These are phyloP conservation scores for Petrocephalus sullivani DNA, from an alignment of 2,797 vertebrate genomes.

Conservation along the genomic window DNA sequence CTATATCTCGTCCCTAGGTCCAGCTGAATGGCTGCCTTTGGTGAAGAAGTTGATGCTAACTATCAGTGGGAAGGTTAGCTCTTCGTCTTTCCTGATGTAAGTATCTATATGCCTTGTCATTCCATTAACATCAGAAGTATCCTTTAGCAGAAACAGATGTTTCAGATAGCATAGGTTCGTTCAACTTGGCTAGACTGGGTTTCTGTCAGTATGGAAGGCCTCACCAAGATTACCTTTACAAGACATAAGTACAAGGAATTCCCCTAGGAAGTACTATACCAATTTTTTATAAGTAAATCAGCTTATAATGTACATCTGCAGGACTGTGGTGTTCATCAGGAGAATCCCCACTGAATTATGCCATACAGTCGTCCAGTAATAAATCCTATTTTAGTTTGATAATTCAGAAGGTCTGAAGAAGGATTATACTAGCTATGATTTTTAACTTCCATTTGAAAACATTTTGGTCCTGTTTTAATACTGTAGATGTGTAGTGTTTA, in stretches of 20 bases:
- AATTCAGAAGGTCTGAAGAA: neutral
- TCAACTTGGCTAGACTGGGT: neutral
- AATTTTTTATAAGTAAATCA: neutral
- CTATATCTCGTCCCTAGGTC: constrained; percentile 16
- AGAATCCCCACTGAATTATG: neutral
- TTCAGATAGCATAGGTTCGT: neutral
- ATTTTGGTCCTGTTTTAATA: neutral
- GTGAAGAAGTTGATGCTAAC: constrained; percentile 15
- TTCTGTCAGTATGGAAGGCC: neutral
- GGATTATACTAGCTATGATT: neutral
- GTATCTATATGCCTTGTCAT: constrained; percentile 11
- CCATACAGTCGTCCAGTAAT: neutral
- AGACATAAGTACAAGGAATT: neutral
- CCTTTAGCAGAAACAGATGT: neutral
- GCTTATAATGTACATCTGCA: neutral
- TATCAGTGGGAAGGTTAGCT: constrained; percentile 13
- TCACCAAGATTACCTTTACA: neutral
- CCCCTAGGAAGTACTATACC: neutral
- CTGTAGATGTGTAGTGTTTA: neutral
- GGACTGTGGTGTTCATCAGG: neutral
- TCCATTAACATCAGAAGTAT: constrained; percentile 1
- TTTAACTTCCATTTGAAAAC: neutral
- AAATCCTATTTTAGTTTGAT: neutral
- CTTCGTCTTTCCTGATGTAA: constrained; percentile 11
- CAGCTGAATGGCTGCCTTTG: constrained; percentile 7